phyloP scores from a whole-genome alignment of 1,140 invertebrate species.

The Rhyacophila brunnea region DNA sequence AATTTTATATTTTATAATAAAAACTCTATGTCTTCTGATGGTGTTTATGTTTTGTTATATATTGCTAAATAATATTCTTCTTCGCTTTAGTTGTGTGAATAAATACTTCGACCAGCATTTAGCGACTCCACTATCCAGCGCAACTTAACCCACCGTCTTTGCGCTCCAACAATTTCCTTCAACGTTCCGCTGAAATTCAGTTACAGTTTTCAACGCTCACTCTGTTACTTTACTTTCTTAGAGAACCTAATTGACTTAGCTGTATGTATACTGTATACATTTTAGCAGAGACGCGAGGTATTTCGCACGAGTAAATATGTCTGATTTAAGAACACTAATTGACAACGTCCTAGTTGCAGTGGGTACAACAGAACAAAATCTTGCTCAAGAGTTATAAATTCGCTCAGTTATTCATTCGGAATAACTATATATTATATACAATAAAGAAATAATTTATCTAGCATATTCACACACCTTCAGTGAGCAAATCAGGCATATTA shows the following conservation, averaged over 20 bases:
- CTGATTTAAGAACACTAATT: slow-evolving; percentile 14
- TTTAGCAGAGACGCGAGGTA: not conserved
- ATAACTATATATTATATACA: too few species aligned
- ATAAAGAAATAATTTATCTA: too few species aligned
- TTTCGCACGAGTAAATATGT: slow-evolving; percentile 13
- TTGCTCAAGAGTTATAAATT: too few species aligned
- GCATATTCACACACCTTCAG: too few species aligned
- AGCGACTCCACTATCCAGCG: not conserved
- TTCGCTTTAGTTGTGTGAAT: too few species aligned
- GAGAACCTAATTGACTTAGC: slow-evolving; percentile 22
- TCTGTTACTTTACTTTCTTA: slow-evolving; percentile 18
- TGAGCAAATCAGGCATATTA: too few species aligned
- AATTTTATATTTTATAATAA: too few species aligned
- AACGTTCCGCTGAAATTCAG: slow-evolving; percentile 16
- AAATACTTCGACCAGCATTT: too few species aligned
- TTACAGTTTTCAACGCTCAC: slow-evolving; percentile 28
- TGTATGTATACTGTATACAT: not conserved
- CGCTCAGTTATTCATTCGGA: too few species aligned
- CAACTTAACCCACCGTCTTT: not conserved
- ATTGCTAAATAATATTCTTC: too few species aligned
- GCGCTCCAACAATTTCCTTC: slow-evolving; percentile 2
- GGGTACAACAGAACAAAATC: slow-evolving; percentile 1
- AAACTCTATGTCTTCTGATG: too few species aligned
- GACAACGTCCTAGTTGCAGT: not conserved
- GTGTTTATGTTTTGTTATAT: too few species aligned